Conservation (phyloP, 2,113 vertebrate genomes). For the Struthio camelus region DNA sequence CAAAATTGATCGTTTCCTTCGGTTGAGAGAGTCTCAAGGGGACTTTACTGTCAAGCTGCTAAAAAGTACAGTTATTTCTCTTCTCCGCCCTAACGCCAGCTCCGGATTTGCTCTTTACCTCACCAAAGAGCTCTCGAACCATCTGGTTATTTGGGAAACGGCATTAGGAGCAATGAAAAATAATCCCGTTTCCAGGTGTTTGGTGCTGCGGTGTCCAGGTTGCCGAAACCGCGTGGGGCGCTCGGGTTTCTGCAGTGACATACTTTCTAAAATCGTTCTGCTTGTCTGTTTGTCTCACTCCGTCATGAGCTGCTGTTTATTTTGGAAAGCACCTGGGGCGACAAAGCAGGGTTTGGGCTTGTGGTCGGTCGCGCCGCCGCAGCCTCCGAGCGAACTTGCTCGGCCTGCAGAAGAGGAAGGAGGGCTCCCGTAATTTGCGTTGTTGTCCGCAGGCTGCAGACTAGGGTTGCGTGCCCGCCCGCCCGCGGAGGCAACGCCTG, state of each 20-base stretch:
- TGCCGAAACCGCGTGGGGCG: neutral
- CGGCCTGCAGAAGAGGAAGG: neutral
- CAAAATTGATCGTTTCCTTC: slow-evolving; percentile 45
- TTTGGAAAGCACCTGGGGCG: neutral
- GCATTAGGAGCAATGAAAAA: neutral
- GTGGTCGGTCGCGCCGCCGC: neutral
- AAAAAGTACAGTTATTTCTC: neutral
- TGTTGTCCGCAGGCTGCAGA: neutral
- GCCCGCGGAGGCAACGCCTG: neutral
- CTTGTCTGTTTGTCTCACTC: neutral
- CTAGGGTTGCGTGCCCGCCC: neutral
- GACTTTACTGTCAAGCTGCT: slow-evolving; percentile 14
- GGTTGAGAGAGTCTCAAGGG: slow-evolving; percentile 48
- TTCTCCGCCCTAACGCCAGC: neutral
- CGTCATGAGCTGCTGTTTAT: neutral
- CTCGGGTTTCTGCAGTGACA: neutral
- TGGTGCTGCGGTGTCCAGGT: neutral
- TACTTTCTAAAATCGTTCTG: neutral
- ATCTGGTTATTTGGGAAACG: neutral
- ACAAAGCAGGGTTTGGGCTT: neutral
- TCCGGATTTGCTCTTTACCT: neutral
- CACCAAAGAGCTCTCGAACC: neutral
- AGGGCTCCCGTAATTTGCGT: neutral
- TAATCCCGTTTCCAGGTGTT: neutral
- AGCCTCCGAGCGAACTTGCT: neutral